Conservation (phyloP, 2,888 invertebrate genomes). For the Eucriotettix oculatus region DNA sequence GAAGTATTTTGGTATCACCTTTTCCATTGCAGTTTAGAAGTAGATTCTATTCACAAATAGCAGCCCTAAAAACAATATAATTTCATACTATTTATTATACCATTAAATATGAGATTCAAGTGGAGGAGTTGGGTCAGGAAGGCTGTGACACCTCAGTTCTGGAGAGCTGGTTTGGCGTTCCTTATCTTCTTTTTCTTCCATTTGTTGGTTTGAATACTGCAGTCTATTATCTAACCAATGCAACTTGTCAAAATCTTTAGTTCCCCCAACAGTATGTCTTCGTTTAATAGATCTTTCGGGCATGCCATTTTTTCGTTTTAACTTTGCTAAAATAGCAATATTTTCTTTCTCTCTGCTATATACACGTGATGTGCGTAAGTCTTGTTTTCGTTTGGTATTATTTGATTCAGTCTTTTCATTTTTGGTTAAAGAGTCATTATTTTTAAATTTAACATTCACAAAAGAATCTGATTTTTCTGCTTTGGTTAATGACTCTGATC, state of each 20-base stretch:
- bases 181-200: constrained; percentile 20
- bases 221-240: constrained; percentile 37
- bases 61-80: no score
- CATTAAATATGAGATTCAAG: constrained; percentile 37
- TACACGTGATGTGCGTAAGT: constrained; percentile 21
- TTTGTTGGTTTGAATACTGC: constrained; percentile 24
- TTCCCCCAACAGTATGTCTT: constrained; percentile 82
- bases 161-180: constrained; percentile 43
- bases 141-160: constrained; percentile 29
- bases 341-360: constrained; percentile 11
- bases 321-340: constrained; percentile 27
- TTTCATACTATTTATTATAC: no score
- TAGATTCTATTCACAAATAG: no score
- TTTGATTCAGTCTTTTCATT: constrained; percentile 40
- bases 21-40: no score
- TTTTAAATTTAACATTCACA: constrained; percentile 10
- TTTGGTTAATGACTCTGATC: constrained; percentile 43
- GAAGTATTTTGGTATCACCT: no score
- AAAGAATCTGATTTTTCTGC: constrained; percentile 25
- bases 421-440: constrained; percentile 22
- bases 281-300: constrained; percentile 72
- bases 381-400: constrained; percentile 48
- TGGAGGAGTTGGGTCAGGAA: constrained; percentile 22
- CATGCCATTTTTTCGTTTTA: constrained; percentile 58
- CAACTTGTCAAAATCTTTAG: constrained; percentile 64